Evolutionary conservation across 2,888 invertebrate species (phyloP).

Genomic region (Liodrosophila aerea): DNA sequence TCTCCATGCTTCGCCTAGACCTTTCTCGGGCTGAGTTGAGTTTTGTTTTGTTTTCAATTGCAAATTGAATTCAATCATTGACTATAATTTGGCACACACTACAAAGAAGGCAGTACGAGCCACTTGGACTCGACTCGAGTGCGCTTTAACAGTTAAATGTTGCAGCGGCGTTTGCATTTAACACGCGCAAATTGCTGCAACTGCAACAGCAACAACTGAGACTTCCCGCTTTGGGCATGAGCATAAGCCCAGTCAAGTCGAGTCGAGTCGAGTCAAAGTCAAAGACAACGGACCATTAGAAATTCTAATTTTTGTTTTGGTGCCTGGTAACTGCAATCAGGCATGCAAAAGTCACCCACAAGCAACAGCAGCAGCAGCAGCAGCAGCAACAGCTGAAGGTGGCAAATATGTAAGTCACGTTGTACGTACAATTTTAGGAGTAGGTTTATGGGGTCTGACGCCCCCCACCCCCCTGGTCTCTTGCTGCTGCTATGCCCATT

Average conservation of each 20-base stretch:
- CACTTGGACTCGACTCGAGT: slow-evolving; percentile 6
- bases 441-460: slow-evolving; percentile 25
- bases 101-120: slow-evolving; percentile 8
- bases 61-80: slow-evolving; percentile 78
- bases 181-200: slow-evolving; percentile 72
- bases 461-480: slow-evolving; percentile 47
- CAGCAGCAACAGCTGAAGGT: slow-evolving; percentile 56
- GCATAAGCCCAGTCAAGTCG: too few species aligned
- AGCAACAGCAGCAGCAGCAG: slow-evolving; percentile 36
- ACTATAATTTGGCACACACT: slow-evolving; percentile 70
- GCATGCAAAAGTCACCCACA: slow-evolving; percentile 66
- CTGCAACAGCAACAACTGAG: slow-evolving; percentile 29
- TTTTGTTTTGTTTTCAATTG: slow-evolving; percentile 62
- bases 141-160: slow-evolving; percentile 71
- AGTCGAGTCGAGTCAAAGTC: slow-evolving; percentile 24
- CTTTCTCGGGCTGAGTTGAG: slow-evolving; percentile 8
- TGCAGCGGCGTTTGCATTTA: slow-evolving; percentile 69
- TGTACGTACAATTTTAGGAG: slow-evolving; percentile 37
- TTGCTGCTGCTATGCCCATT: slow-evolving; percentile 63
- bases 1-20: background rate
- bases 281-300: slow-evolving; percentile 66
- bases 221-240: slow-evolving; percentile 41
- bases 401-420: slow-evolving; percentile 77
- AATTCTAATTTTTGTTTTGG: slow-evolving; percentile 65
- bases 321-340: slow-evolving; percentile 52